Conservation (phyloP, 2,888 invertebrate genomes). For the Cetonia aurata region DNA sequence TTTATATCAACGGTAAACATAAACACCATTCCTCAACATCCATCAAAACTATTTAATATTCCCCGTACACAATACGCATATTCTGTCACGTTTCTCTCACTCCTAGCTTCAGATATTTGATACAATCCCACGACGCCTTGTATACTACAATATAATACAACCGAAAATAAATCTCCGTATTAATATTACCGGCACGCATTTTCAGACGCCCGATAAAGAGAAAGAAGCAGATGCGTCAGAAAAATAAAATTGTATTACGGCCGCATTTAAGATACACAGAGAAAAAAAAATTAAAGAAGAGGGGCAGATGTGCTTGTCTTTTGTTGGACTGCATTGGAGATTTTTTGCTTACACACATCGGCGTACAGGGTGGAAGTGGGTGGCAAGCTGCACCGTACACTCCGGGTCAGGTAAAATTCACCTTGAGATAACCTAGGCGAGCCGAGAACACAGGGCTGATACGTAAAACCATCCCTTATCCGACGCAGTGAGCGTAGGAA, state of each 20-base stretch:
- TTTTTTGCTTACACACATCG: conserved; percentile 24
- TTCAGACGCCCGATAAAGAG: conserved; percentile 16
- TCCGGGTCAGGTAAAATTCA: conserved; percentile 55
- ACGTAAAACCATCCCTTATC: conserved; percentile 39
- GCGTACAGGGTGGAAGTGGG: conserved; percentile 55
- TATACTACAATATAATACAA: conserved; percentile 5
- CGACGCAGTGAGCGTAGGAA: conserved; percentile 24
- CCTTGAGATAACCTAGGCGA: conserved; percentile 49
- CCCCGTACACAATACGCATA: neutral
- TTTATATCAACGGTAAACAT: conserved; percentile 3
- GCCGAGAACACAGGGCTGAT: conserved; percentile 43
- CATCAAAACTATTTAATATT: neutral
- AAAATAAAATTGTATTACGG: conserved; percentile 33
- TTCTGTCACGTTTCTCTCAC: conserved; percentile 21
- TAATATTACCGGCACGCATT: conserved; percentile 28
- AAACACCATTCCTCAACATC: no score
- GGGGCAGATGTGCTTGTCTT: conserved; percentile 39
- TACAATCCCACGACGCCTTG: conserved; percentile 28
- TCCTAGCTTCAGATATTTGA: conserved; percentile 15
- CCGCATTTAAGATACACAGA: conserved; percentile 32
- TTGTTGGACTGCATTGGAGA: conserved; percentile 37
- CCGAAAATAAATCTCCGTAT: conserved; percentile 32
- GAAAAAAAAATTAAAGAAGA: conserved; percentile 21
- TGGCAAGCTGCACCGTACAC: conserved; percentile 58
- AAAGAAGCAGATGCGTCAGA: conserved; percentile 29